Evolutionary conservation across 1,140 invertebrate genomes (phyloP).

Genomic region (Helicoverpa zea): DNA sequence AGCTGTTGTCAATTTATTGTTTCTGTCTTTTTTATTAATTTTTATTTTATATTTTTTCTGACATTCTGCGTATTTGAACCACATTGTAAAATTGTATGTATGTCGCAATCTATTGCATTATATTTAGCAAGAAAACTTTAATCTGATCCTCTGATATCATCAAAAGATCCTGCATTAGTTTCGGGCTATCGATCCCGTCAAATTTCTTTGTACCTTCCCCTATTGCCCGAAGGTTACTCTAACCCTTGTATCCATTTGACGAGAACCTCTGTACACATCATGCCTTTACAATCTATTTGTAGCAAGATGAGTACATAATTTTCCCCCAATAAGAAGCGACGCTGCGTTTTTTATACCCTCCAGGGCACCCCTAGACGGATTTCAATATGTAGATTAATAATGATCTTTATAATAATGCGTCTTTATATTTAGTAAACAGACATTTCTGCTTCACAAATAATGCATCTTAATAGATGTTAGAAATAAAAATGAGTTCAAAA

Average conservation of each 20-base stretch:
- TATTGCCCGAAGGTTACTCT: constrained; percentile 67
- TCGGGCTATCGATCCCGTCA: constrained; percentile 53
- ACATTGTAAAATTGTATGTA: too few relatives aligned
- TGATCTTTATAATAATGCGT: too few relatives aligned
- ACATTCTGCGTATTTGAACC: too few relatives aligned
- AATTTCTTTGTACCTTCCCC: constrained; percentile 66
- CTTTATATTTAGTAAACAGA: too few relatives aligned
- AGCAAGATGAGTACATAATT: constrained; percentile 81
- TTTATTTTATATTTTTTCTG: neutral
- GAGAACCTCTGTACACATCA: constrained; percentile 64
- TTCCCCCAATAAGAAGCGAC: constrained; percentile 72
- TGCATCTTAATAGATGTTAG: too few relatives aligned
- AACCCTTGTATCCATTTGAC: constrained; percentile 76
- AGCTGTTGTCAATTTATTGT: neutral
- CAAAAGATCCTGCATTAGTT: constrained; percentile 56
- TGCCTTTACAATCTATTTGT: constrained; percentile 82
- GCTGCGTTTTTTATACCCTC: constrained; percentile 74
- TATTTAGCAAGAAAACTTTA: constrained; percentile 30
- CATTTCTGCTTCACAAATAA: too few relatives aligned
- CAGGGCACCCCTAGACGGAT: constrained; percentile 61
- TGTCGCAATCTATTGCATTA: neutral
- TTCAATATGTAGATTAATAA: constrained; percentile 28
- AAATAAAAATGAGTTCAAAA: too few relatives aligned
- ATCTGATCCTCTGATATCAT: constrained; percentile 32
- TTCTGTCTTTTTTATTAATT: neutral